Evolutionary conservation across 2,797 vertebrate species (phyloP).

Genomic region (Sebastes hubbsi): DNA sequence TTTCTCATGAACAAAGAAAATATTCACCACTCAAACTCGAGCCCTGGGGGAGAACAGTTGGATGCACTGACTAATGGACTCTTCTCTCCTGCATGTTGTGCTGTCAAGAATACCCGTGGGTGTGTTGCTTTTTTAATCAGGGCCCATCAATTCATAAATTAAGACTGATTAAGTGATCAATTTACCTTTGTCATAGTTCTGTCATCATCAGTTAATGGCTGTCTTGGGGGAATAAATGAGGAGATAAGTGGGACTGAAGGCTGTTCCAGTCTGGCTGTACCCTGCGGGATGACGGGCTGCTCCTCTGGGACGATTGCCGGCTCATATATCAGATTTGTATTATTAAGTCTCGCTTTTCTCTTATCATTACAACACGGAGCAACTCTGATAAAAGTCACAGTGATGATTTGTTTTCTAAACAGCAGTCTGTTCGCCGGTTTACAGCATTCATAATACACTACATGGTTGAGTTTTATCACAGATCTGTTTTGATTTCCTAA

Average conservation of each 20-base stretch:
- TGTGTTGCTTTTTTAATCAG: slow-evolving; percentile 54
- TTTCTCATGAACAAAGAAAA: neutral
- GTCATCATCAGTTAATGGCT: slow-evolving; percentile 34
- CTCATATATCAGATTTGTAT: neutral
- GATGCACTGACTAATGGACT: slow-evolving; percentile 21
- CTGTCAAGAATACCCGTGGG: slow-evolving; percentile 36
- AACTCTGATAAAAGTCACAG: neutral
- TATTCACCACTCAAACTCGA: neutral
- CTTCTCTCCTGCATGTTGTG: slow-evolving; percentile 16
- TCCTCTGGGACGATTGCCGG: slow-evolving; percentile 16
- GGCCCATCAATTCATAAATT: slow-evolving; percentile 54
- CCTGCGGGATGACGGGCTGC: neutral
- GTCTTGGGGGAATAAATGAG: slow-evolving; percentile 42
- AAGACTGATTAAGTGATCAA: slow-evolving; percentile 62
- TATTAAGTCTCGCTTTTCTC: slow-evolving; percentile 13
- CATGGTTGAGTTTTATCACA: slow-evolving; percentile 26
- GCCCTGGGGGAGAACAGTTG: slow-evolving; percentile 1
- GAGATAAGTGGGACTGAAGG: slow-evolving; percentile 35
- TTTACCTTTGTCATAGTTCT: slow-evolving; percentile 57
- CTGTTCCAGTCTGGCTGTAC: neutral
- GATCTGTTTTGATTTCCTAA: slow-evolving; percentile 40
- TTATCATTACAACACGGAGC: neutral
- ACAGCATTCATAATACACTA: slow-evolving; percentile 8
- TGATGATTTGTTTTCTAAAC: slow-evolving; percentile 19
- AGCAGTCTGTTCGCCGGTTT: neutral